phyloP scores from a whole-genome alignment of 2,888 invertebrate species.

The Drosophila villosipedis region DNA sequence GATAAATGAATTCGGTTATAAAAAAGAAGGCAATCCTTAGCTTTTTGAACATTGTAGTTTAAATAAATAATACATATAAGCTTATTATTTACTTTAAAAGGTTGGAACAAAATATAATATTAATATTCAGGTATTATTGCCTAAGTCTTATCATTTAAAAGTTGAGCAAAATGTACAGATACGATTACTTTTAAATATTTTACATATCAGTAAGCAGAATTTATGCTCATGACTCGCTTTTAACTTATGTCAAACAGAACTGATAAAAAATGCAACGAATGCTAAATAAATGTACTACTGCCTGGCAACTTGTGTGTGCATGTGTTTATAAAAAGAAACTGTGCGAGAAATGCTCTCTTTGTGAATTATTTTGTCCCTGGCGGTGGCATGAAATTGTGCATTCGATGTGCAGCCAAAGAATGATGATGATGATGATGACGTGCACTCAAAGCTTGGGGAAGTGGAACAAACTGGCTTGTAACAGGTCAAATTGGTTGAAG shows the following conservation, averaged over 20 bases:
- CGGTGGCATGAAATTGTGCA: slow-evolving; percentile 51
- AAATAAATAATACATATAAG: neutral
- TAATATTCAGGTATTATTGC: neutral
- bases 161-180: neutral
- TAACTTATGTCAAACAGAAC: slow-evolving; percentile 1
- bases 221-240: neutral
- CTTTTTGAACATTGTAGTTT: fast-evolving
- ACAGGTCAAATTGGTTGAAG: slow-evolving; percentile 36
- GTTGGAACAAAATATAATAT: neutral
- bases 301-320: slow-evolving; percentile 5
- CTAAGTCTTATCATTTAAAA: neutral
- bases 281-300: slow-evolving; percentile 42
- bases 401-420: slow-evolving; percentile 27
- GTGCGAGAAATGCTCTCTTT: slow-evolving; percentile 72
- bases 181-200: neutral
- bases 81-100: neutral
- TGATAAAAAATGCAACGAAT: slow-evolving; percentile 31
- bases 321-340: slow-evolving; percentile 51
- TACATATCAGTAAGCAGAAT: slow-evolving; percentile 11
- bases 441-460: slow-evolving; percentile 3
- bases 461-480: slow-evolving; percentile 29
- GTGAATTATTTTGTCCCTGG: slow-evolving; percentile 61
- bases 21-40: neutral
- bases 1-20: neutral
- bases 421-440: slow-evolving; percentile 9